phyloP scores from a whole-genome alignment of 2,888 invertebrate genomes.

The Cancer borealis region DNA sequence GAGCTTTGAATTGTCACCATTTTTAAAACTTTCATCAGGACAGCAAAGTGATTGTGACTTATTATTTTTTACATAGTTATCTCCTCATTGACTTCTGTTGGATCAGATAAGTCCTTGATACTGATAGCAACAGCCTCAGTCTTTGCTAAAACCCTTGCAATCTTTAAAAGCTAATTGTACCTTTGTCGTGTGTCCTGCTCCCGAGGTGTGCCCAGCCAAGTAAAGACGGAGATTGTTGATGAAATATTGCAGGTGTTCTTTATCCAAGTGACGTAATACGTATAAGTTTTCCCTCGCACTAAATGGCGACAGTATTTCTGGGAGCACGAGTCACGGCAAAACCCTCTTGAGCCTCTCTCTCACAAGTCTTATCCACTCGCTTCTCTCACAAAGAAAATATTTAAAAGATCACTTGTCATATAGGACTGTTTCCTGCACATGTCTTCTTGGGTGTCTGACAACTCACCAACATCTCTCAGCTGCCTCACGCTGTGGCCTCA shows the following conservation, averaged over 20 bases:
- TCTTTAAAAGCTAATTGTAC: conserved; percentile 54
- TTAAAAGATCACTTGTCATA: conserved; percentile 66
- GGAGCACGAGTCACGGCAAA: not conserved
- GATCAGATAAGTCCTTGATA: conserved; percentile 55
- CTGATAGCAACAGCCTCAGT: conserved; percentile 60
- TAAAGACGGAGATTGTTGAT: not conserved
- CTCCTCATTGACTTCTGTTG: conserved; percentile 62
- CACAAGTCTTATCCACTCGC: conserved; percentile 67
- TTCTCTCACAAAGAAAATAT: conserved; percentile 49
- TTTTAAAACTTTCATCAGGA: conserved; percentile 74
- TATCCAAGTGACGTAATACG: not conserved
- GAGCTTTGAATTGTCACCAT: conserved; percentile 68
- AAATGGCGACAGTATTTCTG: not conserved
- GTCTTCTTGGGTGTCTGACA: conserved; percentile 74
- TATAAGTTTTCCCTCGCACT: too few species aligned
- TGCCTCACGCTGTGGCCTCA: conserved; percentile 60
- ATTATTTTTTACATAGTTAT: conserved; percentile 53
- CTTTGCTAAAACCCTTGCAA: conserved; percentile 71
- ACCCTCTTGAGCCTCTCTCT: conserved; percentile 39
- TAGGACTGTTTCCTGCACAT: conserved; percentile 74
- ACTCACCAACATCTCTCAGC: conserved; percentile 65
- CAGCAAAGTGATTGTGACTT: conserved; percentile 75
- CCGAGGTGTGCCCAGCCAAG: not conserved
- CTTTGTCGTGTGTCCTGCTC: not conserved
- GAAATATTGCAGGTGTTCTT: not conserved